Conservation (phyloP, 2,888 invertebrate species). For the Creontiades dilutus region DNA sequence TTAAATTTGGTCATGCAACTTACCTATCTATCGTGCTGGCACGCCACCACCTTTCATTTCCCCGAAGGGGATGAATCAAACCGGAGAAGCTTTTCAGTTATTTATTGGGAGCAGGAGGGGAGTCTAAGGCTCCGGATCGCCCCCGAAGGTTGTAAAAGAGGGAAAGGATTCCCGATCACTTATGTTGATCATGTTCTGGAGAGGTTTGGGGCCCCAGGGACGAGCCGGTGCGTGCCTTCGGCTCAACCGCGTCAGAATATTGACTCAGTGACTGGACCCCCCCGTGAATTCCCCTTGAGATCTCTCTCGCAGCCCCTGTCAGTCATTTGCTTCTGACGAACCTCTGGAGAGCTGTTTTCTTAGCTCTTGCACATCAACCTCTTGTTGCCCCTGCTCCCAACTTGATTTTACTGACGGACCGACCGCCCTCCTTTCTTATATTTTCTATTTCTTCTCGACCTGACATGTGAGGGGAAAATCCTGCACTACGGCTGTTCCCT, state of each 20-base stretch:
- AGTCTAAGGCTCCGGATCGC: too few species aligned
- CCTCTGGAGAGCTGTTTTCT: background rate
- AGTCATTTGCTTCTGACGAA: background rate
- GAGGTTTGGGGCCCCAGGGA: conserved; percentile 5
- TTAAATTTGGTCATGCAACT: too few species aligned
- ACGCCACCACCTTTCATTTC: background rate
- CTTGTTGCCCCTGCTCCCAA: too few species aligned
- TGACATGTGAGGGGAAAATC: too few species aligned
- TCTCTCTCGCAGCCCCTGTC: background rate
- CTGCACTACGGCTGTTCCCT: too few species aligned
- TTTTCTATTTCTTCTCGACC: too few species aligned
- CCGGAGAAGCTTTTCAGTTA: background rate
- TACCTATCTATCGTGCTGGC: background rate
- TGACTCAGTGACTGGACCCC: conserved; percentile 31
- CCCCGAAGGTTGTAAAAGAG: background rate
- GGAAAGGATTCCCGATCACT: conserved; percentile 29
- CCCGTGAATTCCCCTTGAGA: background rate
- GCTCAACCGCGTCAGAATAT: conserved; percentile 3
- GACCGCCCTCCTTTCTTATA: too few species aligned
- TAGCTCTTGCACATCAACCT: background rate
- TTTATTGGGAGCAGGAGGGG: background rate
- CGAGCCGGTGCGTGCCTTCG: background rate
- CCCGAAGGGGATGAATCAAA: background rate
- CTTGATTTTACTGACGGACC: too few species aligned
- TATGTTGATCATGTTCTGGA: conserved; percentile 44